Base-by-base conservation (phyloP, 2,113 vertebrate species). In the Sakesphorus luctuosus region DNA sequence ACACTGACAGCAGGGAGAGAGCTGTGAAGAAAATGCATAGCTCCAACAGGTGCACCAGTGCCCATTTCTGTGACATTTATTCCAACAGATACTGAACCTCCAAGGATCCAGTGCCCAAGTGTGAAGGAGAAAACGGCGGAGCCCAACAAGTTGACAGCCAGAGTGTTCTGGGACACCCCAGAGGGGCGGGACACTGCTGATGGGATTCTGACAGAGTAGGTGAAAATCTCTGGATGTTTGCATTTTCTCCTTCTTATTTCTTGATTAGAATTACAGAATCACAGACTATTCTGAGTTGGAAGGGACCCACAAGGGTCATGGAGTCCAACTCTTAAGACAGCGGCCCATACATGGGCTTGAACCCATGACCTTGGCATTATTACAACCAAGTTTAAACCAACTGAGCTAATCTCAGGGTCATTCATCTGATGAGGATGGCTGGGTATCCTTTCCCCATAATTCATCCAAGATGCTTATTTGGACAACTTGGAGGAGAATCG, bases 181-280 rank as follows among this genome's bases (percentile, higher is more conserved):
- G 99, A 99, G 96, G 99, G 99, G 24, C 97, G 98, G 49, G 99
- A 99, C 97, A 99, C 98, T 3, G 99, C 99, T 25, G 99, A 99
- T 1, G 99, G 99, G 66, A 99, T 99, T 97, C 98, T 99, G n/a
- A 99, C 99, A 29, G 99, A 99, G 99, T 99, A 96, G 96, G 99
- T 98, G 73, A 59, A 94, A 52, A 24, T 21, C 46, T 47, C 8
- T 15, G 1, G 8, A 2, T 13, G 11, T 56, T 21, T 84, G 61
- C 18, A 6, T 40, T 71, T 50, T 55, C 8, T 75, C 7, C 23
- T 43, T 17, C 49, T 78, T 66, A 10, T 50, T 59, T n/a, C 50
- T 59, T 24, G 8, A 5, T 40, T 74, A 79, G 36, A 35, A 63
- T n/a, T n/a, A n/a, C n/a, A n/a, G n/a, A n/a, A n/a, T n/a, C n/a